Evolutionary conservation across 2,888 invertebrate species (phyloP).

Genomic region (Thera obeliscata): DNA sequence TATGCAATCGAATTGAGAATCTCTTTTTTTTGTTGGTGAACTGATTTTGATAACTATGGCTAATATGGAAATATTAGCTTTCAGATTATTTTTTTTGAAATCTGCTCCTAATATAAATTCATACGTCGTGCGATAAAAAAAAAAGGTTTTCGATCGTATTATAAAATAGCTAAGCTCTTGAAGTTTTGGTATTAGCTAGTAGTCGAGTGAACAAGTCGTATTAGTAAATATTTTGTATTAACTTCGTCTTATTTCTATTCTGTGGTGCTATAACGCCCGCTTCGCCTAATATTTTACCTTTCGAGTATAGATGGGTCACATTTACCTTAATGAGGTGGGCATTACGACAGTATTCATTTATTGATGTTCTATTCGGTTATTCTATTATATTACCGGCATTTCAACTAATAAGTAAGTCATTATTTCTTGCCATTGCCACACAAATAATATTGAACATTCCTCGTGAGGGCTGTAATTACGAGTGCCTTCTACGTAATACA

Average conservation of each 20-base stretch:
- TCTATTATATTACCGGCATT: background rate
- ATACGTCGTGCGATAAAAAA: too few relatives aligned
- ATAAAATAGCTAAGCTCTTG: too few relatives aligned
- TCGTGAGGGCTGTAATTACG: background rate
- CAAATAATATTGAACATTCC: conserved; percentile 1
- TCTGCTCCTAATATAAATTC: too few relatives aligned
- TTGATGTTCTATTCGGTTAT: conserved; percentile 1
- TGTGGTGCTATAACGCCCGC: background rate
- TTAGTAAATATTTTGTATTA: background rate
- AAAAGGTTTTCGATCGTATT: too few relatives aligned
- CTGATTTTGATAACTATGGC: too few relatives aligned
- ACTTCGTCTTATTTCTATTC: background rate
- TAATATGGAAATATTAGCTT: too few relatives aligned
- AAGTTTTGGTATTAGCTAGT: background rate
- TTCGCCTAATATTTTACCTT: background rate
- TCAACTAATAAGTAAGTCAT: background rate
- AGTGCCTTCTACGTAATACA: background rate
- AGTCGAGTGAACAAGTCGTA: background rate
- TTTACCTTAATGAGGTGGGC: conserved; percentile 7
- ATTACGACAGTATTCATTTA: conserved; percentile 7
- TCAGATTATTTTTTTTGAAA: too few relatives aligned
- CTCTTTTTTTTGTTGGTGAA: too few relatives aligned
- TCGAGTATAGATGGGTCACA: background rate
- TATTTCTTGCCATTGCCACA: background rate
- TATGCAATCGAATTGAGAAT: too few relatives aligned